Conservation (phyloP, 1,140 invertebrate species). For the Teleogryllus occipitalis region DNA sequence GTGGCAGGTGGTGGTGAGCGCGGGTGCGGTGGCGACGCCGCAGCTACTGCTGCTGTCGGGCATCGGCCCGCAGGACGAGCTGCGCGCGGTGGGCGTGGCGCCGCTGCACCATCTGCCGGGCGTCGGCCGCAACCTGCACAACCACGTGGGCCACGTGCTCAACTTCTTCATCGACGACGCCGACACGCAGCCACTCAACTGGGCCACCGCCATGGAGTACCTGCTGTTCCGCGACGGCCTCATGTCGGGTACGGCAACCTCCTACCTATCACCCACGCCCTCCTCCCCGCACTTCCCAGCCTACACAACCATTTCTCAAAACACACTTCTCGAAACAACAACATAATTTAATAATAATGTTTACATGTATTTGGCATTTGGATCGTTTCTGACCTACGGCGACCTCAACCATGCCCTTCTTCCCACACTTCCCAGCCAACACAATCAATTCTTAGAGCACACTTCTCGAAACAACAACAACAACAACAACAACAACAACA, state of each 20-base stretch:
- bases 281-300: too few species aligned
- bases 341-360: too few species aligned
- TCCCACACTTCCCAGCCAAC: too few species aligned
- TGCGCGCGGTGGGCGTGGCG: slow-evolving; percentile 28
- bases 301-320: too few species aligned
- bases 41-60: slow-evolving; percentile 40
- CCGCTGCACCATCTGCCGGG: slow-evolving; percentile 63
- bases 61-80: slow-evolving; percentile 37
- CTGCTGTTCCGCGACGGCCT: slow-evolving; percentile 72
- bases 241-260: slow-evolving; percentile 50
- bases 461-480: too few species aligned
- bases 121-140: slow-evolving; percentile 82
- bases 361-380: too few species aligned
- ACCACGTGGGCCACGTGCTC: slow-evolving; percentile 71
- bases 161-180: slow-evolving; percentile 75
- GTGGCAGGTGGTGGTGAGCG: slow-evolving; percentile 30
- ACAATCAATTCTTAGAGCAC: too few species aligned
- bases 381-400: too few species aligned
- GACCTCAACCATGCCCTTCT: too few species aligned
- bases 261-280: slow-evolving; percentile 26
- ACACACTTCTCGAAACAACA: too few species aligned
- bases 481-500: too few species aligned
- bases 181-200: slow-evolving; percentile 69
- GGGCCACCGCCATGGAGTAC: slow-evolving; percentile 82
- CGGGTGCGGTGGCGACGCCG: slow-evolving; percentile 36